phyloP scores from a whole-genome alignment of 2,113 vertebrate genomes.

The Grus americana region DNA sequence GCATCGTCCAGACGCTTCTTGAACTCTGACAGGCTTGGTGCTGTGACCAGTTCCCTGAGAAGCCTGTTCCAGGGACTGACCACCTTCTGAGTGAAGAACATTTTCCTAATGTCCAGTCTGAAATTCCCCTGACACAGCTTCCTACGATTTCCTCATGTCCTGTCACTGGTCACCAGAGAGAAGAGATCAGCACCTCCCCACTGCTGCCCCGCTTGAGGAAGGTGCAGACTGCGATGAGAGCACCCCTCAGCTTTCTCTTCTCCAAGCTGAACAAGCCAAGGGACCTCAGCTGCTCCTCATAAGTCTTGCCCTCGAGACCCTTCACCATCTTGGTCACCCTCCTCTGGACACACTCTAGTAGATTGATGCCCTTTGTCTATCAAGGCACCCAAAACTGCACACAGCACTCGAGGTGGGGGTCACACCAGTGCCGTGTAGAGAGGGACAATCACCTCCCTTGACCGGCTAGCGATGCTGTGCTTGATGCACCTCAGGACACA shows the following conservation, averaged over 20 bases:
- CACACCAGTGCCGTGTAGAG: not conserved
- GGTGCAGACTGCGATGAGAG: not conserved
- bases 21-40: not conserved
- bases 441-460: too few relatives aligned
- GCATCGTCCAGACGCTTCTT: accelerated
- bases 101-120: not conserved
- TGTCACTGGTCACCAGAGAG: accelerated
- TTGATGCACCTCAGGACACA: not conserved
- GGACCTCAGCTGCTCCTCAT: not conserved
- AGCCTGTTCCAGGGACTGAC: not conserved
- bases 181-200: not conserved
- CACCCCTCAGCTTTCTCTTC: not conserved
- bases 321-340: not conserved
- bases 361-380: not conserved
- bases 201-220: too few relatives aligned
- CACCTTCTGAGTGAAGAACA: not conserved
- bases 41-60: not conserved
- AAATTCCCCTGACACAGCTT: not conserved
- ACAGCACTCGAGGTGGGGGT: too few relatives aligned
- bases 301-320: too few relatives aligned
- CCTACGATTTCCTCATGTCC: not conserved
- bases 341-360: not conserved
- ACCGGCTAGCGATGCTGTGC: not conserved
- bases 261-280: not conserved
- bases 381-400: not conserved